Conservation (phyloP, 2,888 invertebrate genomes). For the Chloromyia formosa region DNA sequence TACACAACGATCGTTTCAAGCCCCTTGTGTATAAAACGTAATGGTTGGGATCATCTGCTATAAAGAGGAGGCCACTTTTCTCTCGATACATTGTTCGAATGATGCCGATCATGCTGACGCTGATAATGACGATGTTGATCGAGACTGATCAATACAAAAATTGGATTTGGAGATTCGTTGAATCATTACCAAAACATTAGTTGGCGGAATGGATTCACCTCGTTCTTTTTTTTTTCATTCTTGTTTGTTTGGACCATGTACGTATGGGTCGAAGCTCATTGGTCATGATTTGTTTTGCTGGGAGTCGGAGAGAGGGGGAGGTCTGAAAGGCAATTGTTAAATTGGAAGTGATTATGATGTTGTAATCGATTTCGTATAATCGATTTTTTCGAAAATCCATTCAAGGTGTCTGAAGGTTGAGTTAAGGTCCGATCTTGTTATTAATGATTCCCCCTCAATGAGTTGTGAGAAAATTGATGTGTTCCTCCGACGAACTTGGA, state of each 20-base stretch:
- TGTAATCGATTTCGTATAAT: conserved; percentile 37
- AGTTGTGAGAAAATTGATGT: conserved; percentile 1
- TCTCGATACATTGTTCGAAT: neutral
- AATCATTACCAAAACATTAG: conserved; percentile 26
- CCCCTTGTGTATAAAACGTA: too few relatives aligned
- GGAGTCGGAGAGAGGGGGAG: neutral
- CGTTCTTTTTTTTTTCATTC: neutral
- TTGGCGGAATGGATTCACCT: conserved; percentile 4
- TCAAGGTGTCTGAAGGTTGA: conserved; percentile 13
- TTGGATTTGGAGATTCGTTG: neutral
- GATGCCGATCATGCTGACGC: too few relatives aligned
- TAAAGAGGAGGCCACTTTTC: neutral
- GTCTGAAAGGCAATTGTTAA: conserved; percentile 1
- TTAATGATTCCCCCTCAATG: conserved; percentile 20
- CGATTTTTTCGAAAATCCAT: conserved; percentile 2
- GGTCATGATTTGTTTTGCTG: conserved; percentile 31
- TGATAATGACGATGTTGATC: neutral
- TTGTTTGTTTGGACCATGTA: neutral
- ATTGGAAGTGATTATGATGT: conserved; percentile 40
- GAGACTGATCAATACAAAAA: conserved; percentile 7
- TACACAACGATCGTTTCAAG: neutral
- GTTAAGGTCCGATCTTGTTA: conserved; percentile 34
- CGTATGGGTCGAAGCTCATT: conserved; percentile 1
- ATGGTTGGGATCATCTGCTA: neutral
- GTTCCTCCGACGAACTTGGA: too few relatives aligned